Percentiles rank a stretch among this genome's conserved stretches.
phyloP scores from a whole-genome alignment of 2,113 vertebrate species.

The Vireo altiloquus region DNA sequence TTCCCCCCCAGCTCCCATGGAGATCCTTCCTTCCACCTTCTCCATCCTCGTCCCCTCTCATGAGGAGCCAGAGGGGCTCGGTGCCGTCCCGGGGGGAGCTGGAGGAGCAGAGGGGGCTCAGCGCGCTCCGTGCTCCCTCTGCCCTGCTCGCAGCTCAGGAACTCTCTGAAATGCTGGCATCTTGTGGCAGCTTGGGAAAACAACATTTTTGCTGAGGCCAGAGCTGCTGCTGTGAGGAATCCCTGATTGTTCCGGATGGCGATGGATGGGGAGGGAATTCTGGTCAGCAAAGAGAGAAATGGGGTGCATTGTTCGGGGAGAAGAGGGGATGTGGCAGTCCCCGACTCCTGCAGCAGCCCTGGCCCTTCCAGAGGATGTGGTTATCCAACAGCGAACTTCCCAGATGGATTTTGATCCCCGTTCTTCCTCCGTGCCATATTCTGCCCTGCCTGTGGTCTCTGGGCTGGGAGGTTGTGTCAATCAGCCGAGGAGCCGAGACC shows the following conservation, averaged over 20 bases:
- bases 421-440: background rate
- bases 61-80: background rate
- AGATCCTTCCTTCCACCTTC: background rate
- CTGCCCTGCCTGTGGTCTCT: background rate
- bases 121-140: rapidly evolving
- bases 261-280: background rate
- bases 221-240: background rate
- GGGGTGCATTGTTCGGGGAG: background rate
- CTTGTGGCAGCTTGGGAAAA: constrained; percentile 28
- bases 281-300: background rate
- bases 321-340: background rate
- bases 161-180: constrained; percentile 58
- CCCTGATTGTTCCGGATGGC: background rate
- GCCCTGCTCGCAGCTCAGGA: background rate
- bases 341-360: background rate
- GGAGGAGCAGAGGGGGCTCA: background rate
- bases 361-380: background rate
- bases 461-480: background rate
- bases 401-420: background rate
- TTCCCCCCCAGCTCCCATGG: background rate
- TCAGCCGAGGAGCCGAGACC: background rate
- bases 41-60: background rate
- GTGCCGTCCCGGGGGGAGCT: background rate
- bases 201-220: background rate
- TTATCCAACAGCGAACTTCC: background rate